Base-by-base conservation (phyloP, 2,888 invertebrate species). In the Acheta domesticus region DNA sequence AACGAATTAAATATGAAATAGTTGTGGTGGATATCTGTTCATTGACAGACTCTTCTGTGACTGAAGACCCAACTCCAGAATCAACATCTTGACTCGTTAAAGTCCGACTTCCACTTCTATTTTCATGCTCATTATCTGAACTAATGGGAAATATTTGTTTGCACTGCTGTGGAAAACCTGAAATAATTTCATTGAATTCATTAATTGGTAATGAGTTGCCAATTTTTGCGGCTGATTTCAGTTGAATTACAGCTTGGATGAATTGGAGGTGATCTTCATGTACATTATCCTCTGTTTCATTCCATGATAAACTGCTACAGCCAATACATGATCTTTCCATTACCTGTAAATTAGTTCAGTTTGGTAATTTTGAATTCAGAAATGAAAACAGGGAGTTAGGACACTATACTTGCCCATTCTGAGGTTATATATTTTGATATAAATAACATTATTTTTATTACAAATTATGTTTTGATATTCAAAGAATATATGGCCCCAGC, bases 221-320 rank as follows among this genome's bases (percentile, higher is more conserved):
- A 19, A 23, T 75, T 49, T 78, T 49, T 12, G 75, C 19, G 14
- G 77, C 21, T 16, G 77, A 78, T 78, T 77, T 80, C 75, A 80
- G 16, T 48, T 80, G 77, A 49, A 78, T 48, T 23, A 80, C 74
- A 1, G 80, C 77, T 62, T 80, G 80, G 75, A 80, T 77, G 50
- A 80, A 80, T 23, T 78, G 78, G 23, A 78, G 48, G 50, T 80
- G 74, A 12, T 49, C n/a, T 23, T 78, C 78, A 75, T 75, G 48
- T 48, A 12, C 49, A 19, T 74, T n/a, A 20, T 20, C 23, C 1
- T 20, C 16, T 2, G 19, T 74, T 48, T 77, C 79, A 23, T 77
- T 48, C 1, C 74, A 21, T 77, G 48, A 19, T 3, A 20, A 14
- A n/a, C 49, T 36, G n/a, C 74, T 48, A 48, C 16, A 74, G 36